Evolutionary conservation across 2,113 vertebrate species (phyloP).

Genomic region (Neotragus pygmaeus): DNA sequence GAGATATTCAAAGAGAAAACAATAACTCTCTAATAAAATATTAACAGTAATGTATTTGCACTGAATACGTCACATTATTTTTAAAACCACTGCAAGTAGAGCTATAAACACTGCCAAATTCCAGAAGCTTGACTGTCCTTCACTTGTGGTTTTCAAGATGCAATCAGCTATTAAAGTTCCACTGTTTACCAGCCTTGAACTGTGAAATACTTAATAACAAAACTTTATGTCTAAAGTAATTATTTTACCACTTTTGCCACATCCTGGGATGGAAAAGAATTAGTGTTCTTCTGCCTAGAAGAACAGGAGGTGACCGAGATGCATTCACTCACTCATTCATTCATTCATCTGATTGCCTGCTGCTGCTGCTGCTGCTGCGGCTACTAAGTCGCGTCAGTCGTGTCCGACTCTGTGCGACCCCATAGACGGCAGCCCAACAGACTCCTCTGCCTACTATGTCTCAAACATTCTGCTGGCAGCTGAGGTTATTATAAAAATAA

Average conservation of each 20-base stretch:
- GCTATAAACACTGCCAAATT: constrained; percentile 57
- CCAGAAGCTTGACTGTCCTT: constrained; percentile 38
- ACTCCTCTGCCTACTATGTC: not conserved
- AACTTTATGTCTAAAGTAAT: constrained; percentile 17
- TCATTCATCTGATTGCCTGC: not conserved
- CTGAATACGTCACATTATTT: constrained; percentile 51
- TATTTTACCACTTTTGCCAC: not conserved
- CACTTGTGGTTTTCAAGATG: constrained; percentile 41
- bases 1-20: constrained; percentile 62
- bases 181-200: constrained; percentile 22
- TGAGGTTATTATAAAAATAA: constrained; percentile 33
- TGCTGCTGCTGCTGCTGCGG: no score
- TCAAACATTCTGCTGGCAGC: not conserved
- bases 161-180: constrained; percentile 43
- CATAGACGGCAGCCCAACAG: no score
- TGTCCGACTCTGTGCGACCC: no score
- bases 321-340: not conserved
- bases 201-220: not conserved
- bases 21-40: constrained; percentile 69
- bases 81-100: constrained; percentile 56
- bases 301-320: not conserved
- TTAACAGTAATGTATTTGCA: constrained; percentile 57
- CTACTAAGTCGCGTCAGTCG: no score
- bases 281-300: not conserved
- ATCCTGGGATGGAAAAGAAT: not conserved